Conservation (phyloP, 2,797 vertebrate genomes). For the Lithobates sylvaticus region DNA sequence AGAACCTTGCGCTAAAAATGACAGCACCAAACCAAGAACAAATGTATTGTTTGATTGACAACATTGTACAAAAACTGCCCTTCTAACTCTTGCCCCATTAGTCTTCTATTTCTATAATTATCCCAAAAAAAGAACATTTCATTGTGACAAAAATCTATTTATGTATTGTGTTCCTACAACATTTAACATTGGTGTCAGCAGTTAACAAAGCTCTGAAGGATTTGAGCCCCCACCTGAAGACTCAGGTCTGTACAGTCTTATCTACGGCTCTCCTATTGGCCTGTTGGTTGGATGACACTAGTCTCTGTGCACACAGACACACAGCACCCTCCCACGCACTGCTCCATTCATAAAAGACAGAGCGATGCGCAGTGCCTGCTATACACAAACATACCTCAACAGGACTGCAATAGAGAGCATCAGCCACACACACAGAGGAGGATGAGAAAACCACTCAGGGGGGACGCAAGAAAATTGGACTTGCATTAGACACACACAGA, state of each 20-base stretch:
- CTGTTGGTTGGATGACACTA: conserved; percentile 39
- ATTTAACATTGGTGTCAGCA: neutral
- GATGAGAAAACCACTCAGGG: neutral
- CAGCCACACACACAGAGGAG: neutral
- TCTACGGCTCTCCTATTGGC: conserved; percentile 30
- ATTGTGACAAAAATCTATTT: neutral
- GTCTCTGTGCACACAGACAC: conserved; percentile 46
- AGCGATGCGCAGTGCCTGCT: conserved; percentile 49
- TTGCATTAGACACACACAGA: neutral
- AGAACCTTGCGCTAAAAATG: too few species aligned
- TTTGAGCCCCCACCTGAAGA: neutral
- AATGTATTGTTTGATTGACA: too few species aligned
- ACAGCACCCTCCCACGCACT: conserved; percentile 46
- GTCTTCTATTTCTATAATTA: neutral
- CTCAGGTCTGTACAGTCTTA: neutral
- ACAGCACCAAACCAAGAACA: too few species aligned
- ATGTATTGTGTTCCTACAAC: neutral
- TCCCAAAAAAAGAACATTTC: neutral
- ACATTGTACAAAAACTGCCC: too few species aligned
- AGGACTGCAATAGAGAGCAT: conserved; percentile 19
- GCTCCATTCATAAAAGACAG: conserved; percentile 59
- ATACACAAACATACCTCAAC: conserved; percentile 39
- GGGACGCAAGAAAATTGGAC: neutral
- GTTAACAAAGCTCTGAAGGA: neutral
- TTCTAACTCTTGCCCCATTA: too few species aligned